Conservation (phyloP, 1,140 invertebrate species). For the Drosophila takahashii region DNA sequence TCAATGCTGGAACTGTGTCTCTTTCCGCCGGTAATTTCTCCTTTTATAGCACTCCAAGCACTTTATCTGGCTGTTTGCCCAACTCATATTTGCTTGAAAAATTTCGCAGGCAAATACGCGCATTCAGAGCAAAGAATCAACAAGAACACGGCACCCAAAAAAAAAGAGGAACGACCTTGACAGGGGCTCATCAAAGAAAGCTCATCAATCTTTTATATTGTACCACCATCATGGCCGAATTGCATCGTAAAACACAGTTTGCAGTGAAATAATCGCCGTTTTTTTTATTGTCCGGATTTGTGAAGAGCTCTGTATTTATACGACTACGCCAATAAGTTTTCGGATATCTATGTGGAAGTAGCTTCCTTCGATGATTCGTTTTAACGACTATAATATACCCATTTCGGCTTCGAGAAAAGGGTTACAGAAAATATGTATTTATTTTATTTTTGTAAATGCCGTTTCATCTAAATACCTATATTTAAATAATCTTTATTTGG, state of each 20-base stretch:
- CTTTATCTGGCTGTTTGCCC: constrained; percentile 47
- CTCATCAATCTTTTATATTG: constrained; percentile 53
- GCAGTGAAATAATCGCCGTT: constrained; percentile 22
- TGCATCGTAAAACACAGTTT: constrained; percentile 44
- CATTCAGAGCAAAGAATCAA: constrained; percentile 35
- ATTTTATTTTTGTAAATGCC: too few relatives aligned
- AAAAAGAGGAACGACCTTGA: constrained; percentile 56
- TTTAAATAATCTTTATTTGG: too few relatives aligned
- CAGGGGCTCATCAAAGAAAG: constrained; percentile 15
- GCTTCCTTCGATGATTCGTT: background rate
- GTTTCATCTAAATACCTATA: too few relatives aligned
- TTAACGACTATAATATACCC: too few relatives aligned
- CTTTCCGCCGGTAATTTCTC: constrained; percentile 5
- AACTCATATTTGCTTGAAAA: constrained; percentile 38
- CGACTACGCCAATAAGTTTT: background rate
- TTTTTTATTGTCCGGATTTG: constrained; percentile 34
- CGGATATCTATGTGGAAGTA: too few relatives aligned
- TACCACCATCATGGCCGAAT: constrained; percentile 28
- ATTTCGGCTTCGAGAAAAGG: too few relatives aligned
- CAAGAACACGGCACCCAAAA: constrained; percentile 23
- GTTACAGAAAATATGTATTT: too few relatives aligned
- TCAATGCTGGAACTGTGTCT: constrained; percentile 39
- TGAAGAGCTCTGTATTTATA: constrained; percentile 23
- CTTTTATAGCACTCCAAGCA: constrained; percentile 49
- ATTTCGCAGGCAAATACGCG: constrained; percentile 39